These are phyloP conservation scores for Lepidocyrtoides sp. DNA, from an alignment of 2,888 invertebrate genomes.

Conservation along the genomic window DNA sequence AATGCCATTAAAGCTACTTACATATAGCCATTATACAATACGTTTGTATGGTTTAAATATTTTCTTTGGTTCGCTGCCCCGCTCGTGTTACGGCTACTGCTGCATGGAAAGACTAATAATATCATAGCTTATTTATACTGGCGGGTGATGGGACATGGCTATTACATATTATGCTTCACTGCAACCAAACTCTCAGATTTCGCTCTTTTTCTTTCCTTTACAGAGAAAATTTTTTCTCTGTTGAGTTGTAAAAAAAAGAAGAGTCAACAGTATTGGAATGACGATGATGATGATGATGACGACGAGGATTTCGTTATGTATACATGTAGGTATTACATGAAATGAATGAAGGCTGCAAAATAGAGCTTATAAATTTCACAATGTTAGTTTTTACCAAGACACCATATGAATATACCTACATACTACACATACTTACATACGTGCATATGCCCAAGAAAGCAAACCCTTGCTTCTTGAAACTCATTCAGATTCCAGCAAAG, in stretches of 20 bases:
- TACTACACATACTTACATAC: neutral
- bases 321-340: too few relatives aligned
- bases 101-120: conserved; percentile 11
- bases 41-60: conserved; percentile 37
- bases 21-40: neutral
- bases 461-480: conserved; percentile 3
- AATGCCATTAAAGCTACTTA: neutral
- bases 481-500: conserved; percentile 72
- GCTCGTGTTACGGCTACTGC: neutral
- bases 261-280: conserved; percentile 17
- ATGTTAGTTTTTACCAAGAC: neutral
- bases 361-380: neutral
- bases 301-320: too few relatives aligned
- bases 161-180: conserved; percentile 53
- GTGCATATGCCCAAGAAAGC: neutral
- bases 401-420: neutral
- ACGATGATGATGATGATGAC: neutral
- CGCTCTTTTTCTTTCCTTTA: neutral
- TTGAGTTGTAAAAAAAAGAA: conserved; percentile 7
- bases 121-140: neutral
- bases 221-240: neutral
- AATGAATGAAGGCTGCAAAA: neutral
- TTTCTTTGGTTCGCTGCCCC: conserved; percentile 1
- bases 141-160: conserved; percentile 22
- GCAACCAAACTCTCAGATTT: conserved; percentile 63